phyloP scores from a whole-genome alignment of 2,113 vertebrate genomes.

The Pimephales promelas region DNA sequence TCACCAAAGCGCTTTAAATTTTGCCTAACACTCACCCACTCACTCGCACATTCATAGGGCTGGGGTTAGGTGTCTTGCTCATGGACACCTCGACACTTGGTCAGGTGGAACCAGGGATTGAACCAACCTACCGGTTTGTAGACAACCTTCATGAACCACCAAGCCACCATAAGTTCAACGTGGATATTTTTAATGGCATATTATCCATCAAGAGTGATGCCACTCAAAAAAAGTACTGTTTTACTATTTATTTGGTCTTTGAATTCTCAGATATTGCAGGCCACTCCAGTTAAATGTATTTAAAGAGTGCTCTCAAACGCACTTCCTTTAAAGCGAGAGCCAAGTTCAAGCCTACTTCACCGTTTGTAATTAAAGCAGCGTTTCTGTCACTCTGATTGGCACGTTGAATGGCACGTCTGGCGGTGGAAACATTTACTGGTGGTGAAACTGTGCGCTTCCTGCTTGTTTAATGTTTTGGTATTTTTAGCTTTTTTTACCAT shows the following conservation, averaged over 20 bases:
- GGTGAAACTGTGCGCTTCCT: not conserved
- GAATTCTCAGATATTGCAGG: not conserved
- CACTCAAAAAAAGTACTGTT: not conserved
- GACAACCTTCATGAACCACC: too few species aligned
- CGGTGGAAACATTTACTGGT: not conserved
- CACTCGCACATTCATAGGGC: too few species aligned
- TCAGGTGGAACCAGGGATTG: too few species aligned
- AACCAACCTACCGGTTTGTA: too few species aligned
- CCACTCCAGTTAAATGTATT: not conserved
- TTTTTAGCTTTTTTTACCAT: not conserved
- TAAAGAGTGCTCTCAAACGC: not conserved
- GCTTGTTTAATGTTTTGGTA: not conserved
- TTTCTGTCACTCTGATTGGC: not conserved
- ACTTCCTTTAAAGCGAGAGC: not conserved
- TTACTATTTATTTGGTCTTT: not conserved
- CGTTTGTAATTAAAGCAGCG: not conserved
- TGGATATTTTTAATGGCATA: not conserved
- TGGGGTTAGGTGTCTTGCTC: too few species aligned
- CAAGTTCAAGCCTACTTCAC: not conserved
- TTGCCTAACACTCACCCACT: too few species aligned
- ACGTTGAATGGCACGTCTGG: not conserved
- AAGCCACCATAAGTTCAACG: not conserved
- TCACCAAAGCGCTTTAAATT: too few species aligned
- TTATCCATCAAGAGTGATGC: not conserved
- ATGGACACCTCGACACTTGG: too few species aligned